These are phyloP conservation scores for Petaurus breviceps DNA, from an alignment of 2,113 vertebrate species.

Conservation along the genomic window DNA sequence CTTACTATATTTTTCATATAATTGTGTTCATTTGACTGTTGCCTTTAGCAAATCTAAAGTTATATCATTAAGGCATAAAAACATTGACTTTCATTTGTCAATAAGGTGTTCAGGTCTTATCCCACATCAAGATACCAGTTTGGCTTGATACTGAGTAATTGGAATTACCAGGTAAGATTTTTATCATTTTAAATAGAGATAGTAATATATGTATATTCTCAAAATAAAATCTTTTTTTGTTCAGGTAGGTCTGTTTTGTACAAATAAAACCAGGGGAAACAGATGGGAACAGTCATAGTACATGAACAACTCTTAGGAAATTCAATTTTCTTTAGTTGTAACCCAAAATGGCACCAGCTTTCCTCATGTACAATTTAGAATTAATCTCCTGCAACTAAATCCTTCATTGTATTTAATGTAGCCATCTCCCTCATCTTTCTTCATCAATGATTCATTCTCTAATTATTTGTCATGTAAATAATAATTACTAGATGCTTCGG, in stretches of 20 bases:
- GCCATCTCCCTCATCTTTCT: conserved; percentile 1
- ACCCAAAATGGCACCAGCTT: background rate
- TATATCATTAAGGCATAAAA: no score
- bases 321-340: no score
- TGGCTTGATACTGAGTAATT: conserved; percentile 21
- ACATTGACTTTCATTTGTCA: background rate
- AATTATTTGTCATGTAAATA: background rate
- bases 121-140: conserved; percentile 9
- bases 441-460: conserved; percentile 12
- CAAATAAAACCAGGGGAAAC: background rate
- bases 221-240: conserved; percentile 43
- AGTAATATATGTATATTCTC: background rate
- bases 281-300: background rate
- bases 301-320: no score
- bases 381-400: background rate
- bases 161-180: background rate
- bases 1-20: no score
- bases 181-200: conserved; percentile 30
- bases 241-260: background rate
- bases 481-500: conserved; percentile 2
- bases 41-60: no score
- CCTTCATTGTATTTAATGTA: background rate
- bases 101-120: background rate
- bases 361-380: background rate
- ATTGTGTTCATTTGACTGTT: no score